Evolutionary conservation across 2,888 invertebrate species (phyloP), one percentile per base, ranked within the genome.

Genomic region (Pristionchus fissidentatus): DNA sequence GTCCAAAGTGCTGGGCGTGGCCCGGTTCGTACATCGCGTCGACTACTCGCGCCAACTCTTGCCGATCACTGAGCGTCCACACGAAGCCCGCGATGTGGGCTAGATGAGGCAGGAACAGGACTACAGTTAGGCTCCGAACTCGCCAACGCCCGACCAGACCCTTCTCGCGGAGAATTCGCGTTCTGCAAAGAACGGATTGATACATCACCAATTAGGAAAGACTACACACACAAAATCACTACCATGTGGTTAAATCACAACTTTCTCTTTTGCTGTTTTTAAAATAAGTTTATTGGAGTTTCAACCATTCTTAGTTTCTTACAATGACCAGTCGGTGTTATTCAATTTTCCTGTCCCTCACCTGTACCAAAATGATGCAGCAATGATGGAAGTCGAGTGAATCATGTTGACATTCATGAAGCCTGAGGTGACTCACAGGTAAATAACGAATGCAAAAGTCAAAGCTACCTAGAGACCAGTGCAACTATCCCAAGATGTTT

Each of bases 341-440:
- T 57, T 22, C 26, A 57, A 29, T 19, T 19, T 4, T 7, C 4
- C 5, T 22, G 29, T 32, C n/a, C n/a, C 60, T 5, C 8, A 60
- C 60, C 60, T 60, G 60, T 60, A 60, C 60, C 60, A 60, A 10
- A 60, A 60, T 15, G 60, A 60, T 15, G 32, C 13, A 7, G 13
- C 29, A 15, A 60, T 7, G 1, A 60, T 29, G 10, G 60, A 32
- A 2, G 60, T 32, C 2, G 60, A 60, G 5, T 60, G 60, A 3
- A 60, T 60, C 60, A 60, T 60, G 29, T 29, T 60, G 60, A 60
- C 32, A 15, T 32, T 26, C 60, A 60, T 60, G 60, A 60, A 60
- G 1, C 60, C 29, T 26, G 60, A 15, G 4, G 15, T n/a, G 32
- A 60, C n/a, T n/a, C n/a, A n/a, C n/a, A n/a, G n/a, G n/a, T n/a